Percentiles rank a stretch among this genome's conserved stretches.
These are phyloP conservation scores for Dicranocentrus wangi DNA, from an alignment of 2,888 invertebrate species.

Conservation along the genomic window DNA sequence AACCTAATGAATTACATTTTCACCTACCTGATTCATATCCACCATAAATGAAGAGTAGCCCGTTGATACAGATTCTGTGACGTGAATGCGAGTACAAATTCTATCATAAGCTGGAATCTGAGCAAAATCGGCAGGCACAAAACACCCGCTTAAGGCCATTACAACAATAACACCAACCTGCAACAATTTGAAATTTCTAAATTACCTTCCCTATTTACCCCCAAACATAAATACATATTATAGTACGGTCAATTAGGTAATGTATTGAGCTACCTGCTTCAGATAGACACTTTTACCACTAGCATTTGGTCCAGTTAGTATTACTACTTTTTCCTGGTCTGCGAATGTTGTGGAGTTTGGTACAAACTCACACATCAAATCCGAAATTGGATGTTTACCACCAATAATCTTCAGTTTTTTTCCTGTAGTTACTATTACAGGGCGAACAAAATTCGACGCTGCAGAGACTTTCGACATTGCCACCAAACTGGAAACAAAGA, in stretches of 20 bases:
- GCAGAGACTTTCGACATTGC: conserved; percentile 81
- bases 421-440: conserved; percentile 77
- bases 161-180: conserved; percentile 84
- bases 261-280: conserved; percentile 82
- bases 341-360: conserved; percentile 83
- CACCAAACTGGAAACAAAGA: conserved; percentile 78
- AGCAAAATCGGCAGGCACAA: conserved; percentile 87
- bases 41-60: conserved; percentile 90
- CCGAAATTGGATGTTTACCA: conserved; percentile 85
- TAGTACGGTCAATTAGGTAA: too few relatives aligned
- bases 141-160: conserved; percentile 91
- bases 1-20: neutral
- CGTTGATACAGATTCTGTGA: conserved; percentile 84
- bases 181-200: neutral
- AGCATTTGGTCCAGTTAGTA: conserved; percentile 92
- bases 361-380: conserved; percentile 80
- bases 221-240: too few relatives aligned
- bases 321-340: conserved; percentile 79
- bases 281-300: conserved; percentile 94
- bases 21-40: conserved; percentile 85
- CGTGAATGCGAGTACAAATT: conserved; percentile 85
- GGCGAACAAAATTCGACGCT: conserved; percentile 81
- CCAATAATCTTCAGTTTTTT: conserved; percentile 79
- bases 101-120: conserved; percentile 83
- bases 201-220: too few relatives aligned